phyloP scores from a whole-genome alignment of 1,140 invertebrate species.

The Magallana gigas region DNA sequence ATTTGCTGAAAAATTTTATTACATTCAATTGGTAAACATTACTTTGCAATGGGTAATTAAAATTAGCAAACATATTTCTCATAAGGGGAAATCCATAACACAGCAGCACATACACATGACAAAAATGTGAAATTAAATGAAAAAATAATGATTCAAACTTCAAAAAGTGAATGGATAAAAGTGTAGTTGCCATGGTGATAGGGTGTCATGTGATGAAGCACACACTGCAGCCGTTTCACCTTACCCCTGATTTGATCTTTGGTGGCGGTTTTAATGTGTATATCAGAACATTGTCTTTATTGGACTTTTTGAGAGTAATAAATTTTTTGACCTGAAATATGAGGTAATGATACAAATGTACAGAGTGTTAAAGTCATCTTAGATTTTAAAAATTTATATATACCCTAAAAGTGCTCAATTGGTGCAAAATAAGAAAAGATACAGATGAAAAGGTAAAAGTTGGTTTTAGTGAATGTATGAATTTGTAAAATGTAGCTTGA shows the following conservation, averaged over 20 bases:
- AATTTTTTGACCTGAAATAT: conserved; percentile 16
- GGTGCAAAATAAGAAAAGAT: no score
- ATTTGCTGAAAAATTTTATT: no score
- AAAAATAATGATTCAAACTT: no score
- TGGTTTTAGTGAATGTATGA: no score
- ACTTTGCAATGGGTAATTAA: no score
- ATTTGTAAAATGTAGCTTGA: no score
- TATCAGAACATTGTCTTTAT: conserved; percentile 24
- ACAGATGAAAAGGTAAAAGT: no score
- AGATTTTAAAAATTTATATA: not conserved
- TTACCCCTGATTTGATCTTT: conserved; percentile 18
- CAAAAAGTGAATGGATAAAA: not conserved
- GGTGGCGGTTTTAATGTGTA: conserved; percentile 22
- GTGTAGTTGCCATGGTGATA: not conserved
- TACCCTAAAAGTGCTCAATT: no score
- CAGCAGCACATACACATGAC: not conserved
- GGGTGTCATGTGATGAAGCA: conserved; percentile 25
- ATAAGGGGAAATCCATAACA: not conserved
- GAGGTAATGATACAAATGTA: not conserved
- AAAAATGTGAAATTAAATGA: not conserved
- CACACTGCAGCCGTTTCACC: not conserved
- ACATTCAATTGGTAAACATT: no score
- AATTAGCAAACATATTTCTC: not conserved
- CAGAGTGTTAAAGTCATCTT: not conserved
- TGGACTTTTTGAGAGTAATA: conserved; percentile 4